A percentile compares a stretch with the other conserved stretches of the same genome.
Conservation (phyloP, 23 tunicate genomes). For the Styela clava region DNA sequence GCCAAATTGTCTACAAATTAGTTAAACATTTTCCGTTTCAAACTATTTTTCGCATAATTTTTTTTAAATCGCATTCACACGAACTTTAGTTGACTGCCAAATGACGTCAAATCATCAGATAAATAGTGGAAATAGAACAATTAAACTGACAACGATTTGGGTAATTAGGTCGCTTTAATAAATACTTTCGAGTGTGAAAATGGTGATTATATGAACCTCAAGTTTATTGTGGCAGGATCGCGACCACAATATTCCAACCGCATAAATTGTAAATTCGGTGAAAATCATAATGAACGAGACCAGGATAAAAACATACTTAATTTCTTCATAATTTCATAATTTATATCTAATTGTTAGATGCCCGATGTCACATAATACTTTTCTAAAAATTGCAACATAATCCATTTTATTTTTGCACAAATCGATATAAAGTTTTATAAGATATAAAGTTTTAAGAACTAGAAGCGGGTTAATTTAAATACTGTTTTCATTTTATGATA, state of each 20-base stretch:
- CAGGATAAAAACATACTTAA: not conserved
- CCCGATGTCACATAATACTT: not conserved
- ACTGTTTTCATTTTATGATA: too few relatives aligned
- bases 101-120: not conserved
- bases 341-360: not conserved
- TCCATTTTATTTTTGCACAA: not conserved
- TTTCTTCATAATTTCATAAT: not conserved
- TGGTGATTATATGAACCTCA: not conserved
- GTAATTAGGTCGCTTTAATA: not conserved
- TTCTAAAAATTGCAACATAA: not conserved
- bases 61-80: not conserved
- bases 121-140: not conserved
- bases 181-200: not conserved
- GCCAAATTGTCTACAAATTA: not conserved
- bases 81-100: not conserved
- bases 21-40: not conserved
- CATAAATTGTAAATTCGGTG: not conserved
- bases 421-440: not conserved
- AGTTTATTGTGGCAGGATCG: not conserved
- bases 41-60: not conserved
- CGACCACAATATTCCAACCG: not conserved
- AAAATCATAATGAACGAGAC: not conserved
- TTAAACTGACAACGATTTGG: not conserved
- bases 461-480: too few relatives aligned
- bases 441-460: too few relatives aligned